Percentiles rank a stretch among this genome's conserved stretches.
phyloP scores from a whole-genome alignment of 2,888 invertebrate species.

The Nephrotoma appendiculata region DNA sequence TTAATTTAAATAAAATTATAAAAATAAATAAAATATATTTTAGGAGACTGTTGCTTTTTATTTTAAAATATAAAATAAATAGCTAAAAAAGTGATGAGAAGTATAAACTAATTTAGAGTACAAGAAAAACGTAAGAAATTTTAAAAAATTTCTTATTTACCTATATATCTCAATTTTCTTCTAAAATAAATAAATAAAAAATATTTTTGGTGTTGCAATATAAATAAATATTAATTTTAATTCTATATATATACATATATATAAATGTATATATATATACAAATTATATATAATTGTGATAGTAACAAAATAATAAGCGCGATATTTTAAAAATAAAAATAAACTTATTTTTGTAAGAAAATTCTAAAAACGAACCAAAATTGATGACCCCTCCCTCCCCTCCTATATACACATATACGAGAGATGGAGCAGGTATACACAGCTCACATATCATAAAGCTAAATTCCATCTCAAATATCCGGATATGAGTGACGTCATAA shows the following conservation, averaged over 20 bases:
- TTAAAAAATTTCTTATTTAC: neutral
- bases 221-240: neutral
- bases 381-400: neutral
- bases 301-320: neutral
- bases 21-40: neutral
- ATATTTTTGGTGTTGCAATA: neutral
- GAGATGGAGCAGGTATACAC: neutral
- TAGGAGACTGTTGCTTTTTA: neutral
- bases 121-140: neutral
- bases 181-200: neutral
- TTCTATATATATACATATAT: neutral
- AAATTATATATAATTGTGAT: neutral
- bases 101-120: neutral
- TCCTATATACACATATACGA: neutral
- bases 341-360: neutral
- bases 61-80: neutral
- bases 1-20: neutral
- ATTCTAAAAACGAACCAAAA: neutral
- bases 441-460: neutral
- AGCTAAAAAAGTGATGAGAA: neutral
- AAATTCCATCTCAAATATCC: neutral
- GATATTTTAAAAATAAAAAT: neutral
- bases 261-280: neutral
- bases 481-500: neutral
- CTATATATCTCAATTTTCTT: neutral